These are phyloP conservation scores for Cephalopachus bancanus DNA, from an alignment of 2,797 vertebrate species.

Conservation along the genomic window DNA sequence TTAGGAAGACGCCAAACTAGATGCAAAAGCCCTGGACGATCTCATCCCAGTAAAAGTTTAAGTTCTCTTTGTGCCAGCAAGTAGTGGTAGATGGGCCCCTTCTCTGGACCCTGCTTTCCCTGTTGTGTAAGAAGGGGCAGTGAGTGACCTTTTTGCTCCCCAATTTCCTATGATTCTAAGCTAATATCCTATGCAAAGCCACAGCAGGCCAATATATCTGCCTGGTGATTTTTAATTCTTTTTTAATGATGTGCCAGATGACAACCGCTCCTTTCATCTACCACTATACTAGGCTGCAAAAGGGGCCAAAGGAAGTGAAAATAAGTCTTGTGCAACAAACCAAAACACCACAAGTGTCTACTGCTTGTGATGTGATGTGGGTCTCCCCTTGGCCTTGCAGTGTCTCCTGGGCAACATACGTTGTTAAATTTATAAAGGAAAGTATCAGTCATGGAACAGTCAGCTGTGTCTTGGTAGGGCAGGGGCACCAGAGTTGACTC, in stretches of 20 bases:
- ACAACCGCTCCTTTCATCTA: not conserved
- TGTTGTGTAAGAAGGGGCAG: not conserved
- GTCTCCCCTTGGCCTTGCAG: not conserved
- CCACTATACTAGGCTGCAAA: not conserved
- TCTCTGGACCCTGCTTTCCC: accelerated
- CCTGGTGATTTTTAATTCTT: not conserved
- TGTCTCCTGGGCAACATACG: not conserved
- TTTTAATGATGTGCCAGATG: not conserved
- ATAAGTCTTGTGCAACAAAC: not conserved
- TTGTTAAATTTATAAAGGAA: slow-evolving; percentile 12
- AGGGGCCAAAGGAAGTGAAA: not conserved
- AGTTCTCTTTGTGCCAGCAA: not conserved
- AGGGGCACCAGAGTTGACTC: not conserved
- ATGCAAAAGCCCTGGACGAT: not conserved
- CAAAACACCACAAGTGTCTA: no score
- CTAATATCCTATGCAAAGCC: not conserved
- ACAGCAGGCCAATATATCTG: not conserved
- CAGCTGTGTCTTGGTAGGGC: not conserved
- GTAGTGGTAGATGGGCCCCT: no score
- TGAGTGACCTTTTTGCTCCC: no score
- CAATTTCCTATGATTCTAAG: not conserved
- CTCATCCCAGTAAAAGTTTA: not conserved
- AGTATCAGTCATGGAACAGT: not conserved
- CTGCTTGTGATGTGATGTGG: not conserved
- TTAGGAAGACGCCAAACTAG: not conserved